Conservation (phyloP, 2,113 vertebrate species). For the Hippocampus mohnikei region DNA sequence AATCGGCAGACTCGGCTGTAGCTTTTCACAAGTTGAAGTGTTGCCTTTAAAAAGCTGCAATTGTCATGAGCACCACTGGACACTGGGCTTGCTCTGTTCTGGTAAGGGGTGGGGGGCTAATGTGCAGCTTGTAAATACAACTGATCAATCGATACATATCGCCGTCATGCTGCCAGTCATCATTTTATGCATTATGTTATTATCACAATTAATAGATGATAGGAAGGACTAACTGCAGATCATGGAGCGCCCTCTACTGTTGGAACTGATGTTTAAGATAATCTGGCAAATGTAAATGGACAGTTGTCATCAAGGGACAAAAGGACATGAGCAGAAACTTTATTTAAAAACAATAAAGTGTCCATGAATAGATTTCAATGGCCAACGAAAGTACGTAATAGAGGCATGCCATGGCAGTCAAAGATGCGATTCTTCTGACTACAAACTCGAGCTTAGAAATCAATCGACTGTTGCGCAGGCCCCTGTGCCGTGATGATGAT, state of each 20-base stretch:
- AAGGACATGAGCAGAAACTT: not conserved
- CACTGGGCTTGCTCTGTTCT: conserved; percentile 31
- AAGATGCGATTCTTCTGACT: too few relatives aligned
- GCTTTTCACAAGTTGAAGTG: conserved; percentile 64
- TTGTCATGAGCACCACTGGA: conserved; percentile 47
- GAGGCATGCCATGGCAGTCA: too few relatives aligned
- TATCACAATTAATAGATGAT: not conserved
- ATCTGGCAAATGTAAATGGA: not conserved
- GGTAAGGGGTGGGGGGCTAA: conserved; percentile 21
- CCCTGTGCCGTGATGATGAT: too few relatives aligned
- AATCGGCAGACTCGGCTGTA: conserved; percentile 55
- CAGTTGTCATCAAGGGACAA: not conserved
- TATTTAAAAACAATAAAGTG: too few relatives aligned
- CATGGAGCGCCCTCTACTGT: not conserved
- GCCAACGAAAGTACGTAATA: too few relatives aligned
- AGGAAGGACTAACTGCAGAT: not conserved
- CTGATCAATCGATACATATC: not conserved
- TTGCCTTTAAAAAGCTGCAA: conserved; percentile 61
- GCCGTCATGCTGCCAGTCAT: not conserved
- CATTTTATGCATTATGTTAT: not conserved
- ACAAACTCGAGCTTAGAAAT: too few relatives aligned
- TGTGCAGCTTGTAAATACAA: conserved; percentile 11
- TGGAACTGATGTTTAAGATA: not conserved
- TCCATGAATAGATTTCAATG: not conserved
- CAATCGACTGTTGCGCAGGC: too few relatives aligned